These are phyloP conservation scores for Penaeus vannamei DNA, from an alignment of 1,140 invertebrate species.

Conservation along the genomic window DNA sequence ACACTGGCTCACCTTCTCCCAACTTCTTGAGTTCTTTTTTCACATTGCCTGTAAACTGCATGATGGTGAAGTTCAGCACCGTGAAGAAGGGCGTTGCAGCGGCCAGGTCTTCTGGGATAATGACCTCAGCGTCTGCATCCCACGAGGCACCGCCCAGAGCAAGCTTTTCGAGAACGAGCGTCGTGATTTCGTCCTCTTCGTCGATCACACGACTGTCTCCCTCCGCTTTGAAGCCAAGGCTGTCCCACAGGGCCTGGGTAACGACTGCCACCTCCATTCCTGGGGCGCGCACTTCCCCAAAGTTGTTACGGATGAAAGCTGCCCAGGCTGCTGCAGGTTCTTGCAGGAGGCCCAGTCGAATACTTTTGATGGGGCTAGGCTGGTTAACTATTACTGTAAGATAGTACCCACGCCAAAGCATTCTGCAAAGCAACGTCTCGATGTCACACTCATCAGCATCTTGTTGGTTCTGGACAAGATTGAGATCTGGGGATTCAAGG, in stretches of 20 bases:
- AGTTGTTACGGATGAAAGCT: slow-evolving; percentile 39
- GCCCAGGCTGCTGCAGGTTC: slow-evolving; percentile 55
- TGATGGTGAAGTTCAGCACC: slow-evolving; percentile 45
- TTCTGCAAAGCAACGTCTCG: slow-evolving; percentile 18
- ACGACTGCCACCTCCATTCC: slow-evolving; percentile 48
- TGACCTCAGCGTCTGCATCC: slow-evolving; percentile 37
- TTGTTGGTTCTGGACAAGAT: slow-evolving; percentile 1
- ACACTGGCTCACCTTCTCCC: slow-evolving; percentile 21
- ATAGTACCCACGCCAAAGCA: slow-evolving; percentile 28
- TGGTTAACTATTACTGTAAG: slow-evolving; percentile 30
- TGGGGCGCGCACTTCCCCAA: slow-evolving; percentile 28
- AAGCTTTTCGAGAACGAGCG: slow-evolving; percentile 48
- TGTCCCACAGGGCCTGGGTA: slow-evolving; percentile 21
- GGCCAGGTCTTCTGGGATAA: slow-evolving; percentile 51
- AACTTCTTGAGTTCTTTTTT: slow-evolving; percentile 51
- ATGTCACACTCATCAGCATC: slow-evolving; percentile 25
- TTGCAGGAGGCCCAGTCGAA: slow-evolving; percentile 45
- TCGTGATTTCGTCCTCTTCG: slow-evolving; percentile 50
- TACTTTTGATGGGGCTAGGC: slow-evolving; percentile 11
- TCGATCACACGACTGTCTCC: slow-evolving; percentile 35
- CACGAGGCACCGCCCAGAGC: slow-evolving; percentile 45
- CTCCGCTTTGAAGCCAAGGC: slow-evolving; percentile 37
- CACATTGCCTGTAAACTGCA: slow-evolving; percentile 37
- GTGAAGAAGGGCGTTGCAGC: slow-evolving; percentile 37
- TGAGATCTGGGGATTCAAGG: too few species aligned